phyloP scores from a whole-genome alignment of 2,888 invertebrate species.

The Melipona beecheii region DNA sequence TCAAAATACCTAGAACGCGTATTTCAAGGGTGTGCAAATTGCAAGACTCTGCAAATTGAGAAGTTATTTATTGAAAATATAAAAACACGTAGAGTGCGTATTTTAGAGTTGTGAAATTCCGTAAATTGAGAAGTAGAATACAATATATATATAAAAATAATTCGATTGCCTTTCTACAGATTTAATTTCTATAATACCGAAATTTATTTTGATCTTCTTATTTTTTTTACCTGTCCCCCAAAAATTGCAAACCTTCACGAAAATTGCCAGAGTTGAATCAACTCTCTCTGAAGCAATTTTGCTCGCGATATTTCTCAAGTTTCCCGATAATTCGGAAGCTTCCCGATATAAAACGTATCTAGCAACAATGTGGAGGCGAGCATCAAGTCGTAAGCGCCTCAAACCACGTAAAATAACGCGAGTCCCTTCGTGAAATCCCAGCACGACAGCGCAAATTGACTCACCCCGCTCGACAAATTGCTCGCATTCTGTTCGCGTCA shows the following conservation, averaged over 20 bases:
- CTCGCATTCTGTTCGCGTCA: constrained; percentile 26
- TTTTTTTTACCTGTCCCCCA: too few relatives aligned
- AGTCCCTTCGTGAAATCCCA: not conserved
- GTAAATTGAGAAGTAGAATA: too few relatives aligned
- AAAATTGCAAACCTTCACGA: too few relatives aligned
- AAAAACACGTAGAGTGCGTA: not conserved
- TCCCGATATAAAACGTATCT: not conserved
- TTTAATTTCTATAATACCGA: too few relatives aligned
- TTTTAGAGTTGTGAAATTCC: too few relatives aligned
- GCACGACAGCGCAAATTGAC: constrained; percentile 4
- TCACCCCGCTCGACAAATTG: constrained; percentile 25
- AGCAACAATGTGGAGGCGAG: not conserved
- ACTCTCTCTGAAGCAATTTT: not conserved
- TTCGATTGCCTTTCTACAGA: not conserved
- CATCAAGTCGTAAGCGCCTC: not conserved
- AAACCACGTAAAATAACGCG: not conserved
- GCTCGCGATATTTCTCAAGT: not conserved
- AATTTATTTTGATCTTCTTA: too few relatives aligned
- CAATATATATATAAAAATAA: not conserved
- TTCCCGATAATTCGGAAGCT: not conserved
- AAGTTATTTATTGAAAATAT: not conserved
- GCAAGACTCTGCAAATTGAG: too few relatives aligned
- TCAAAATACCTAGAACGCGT: too few relatives aligned
- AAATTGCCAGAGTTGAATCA: too few relatives aligned
- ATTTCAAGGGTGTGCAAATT: too few relatives aligned